Evolutionary conservation across 2,797 vertebrate species (phyloP), one percentile per base, ranked within the genome.

Genomic region (Mus spretus): DNA sequence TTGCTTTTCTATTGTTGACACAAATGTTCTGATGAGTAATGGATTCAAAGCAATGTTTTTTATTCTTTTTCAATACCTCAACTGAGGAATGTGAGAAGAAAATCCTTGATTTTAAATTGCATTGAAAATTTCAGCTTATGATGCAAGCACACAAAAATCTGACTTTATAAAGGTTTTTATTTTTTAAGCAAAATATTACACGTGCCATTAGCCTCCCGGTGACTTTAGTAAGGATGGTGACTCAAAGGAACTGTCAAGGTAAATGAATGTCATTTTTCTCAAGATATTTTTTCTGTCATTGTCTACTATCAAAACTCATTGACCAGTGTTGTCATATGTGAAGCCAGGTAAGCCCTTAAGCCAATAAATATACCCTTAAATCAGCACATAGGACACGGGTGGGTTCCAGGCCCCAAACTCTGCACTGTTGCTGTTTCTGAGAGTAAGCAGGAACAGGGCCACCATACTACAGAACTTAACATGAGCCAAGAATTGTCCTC

Each of bases 151-250:
- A 96, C 26, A 40, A 94, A 89, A 89, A 0, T 81, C 77, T 91
- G 59, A 57, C 31, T 26, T 87, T 97, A 97, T 96, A 19, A 96
- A 95, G 85, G 59, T 92, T 78, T 70, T 80, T 55, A n/a, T 90
- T 78, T 77, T 81, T 91, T 70, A 75, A 97, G 50, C 70, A 92
- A 92, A 97, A 97, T 86, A 65, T 91, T 94, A 93, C 81, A 79
- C 92, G 79, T 91, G 96, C 40, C 96, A 97, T 77, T 88, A 90
- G 72, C 87, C 97, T 98, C 92, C 91, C 95, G 98, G 96, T 63
- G n/a, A 88, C 89, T 97, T 98, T 91, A 97, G 94, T 97, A 97
- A 93, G 81, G 47, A 37, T 96, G 98, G 67, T 17, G 79, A 86
- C 72, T 97, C 74, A 96, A 95, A 92, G 70, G 77, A 92, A 88